Base-by-base conservation (phyloP, 2,888 invertebrate species). In the Hyposoter dolosus region DNA sequence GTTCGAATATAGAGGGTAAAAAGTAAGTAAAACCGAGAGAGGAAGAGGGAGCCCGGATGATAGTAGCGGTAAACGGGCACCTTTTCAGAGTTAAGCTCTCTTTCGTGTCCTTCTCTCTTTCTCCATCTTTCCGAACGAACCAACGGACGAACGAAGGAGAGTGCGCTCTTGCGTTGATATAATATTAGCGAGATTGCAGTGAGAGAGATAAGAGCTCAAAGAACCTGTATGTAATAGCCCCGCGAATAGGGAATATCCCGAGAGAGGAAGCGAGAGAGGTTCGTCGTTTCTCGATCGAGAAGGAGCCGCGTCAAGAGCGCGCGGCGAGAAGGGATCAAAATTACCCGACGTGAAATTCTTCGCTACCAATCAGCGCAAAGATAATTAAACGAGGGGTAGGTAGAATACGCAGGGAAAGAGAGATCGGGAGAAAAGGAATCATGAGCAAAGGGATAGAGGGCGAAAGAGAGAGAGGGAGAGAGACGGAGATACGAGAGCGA, bases 331-430 rank as follows among this genome's bases (percentile, higher is more conserved):
- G 92, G 91, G 91, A 93, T 93, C 90, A 91, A 93, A 93, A 93
- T 93, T 93, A 93, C 92, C 91, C 92, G 92, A 92, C 90, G 92
- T 91, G 91, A 93, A 93, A 93, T 93, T 93, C 92, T 92, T 92
- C 88, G 91, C 93, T 93, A 93, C 93, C 93, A 93, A 93, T 93
- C 93, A 93, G 92, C 92, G 92, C 90, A 82, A 90, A 92, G 93
- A 93, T 93, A 93, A 93, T 93, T 93, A 93, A 93, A 93, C 93
- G 93, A 92, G 92, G 92, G 92, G 92, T 90, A 91, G 92, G 90
- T 91, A 91, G 76, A 53, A 35, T 75, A 78, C 88, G 87, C 84
- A 88, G 89, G 84, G 89, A 60, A 85, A 88, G 82, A 89, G 86
- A 69, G 68, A 56, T 56, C 60, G 79, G 35, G 88, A 88, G n/a